Evolutionary conservation across 1,140 invertebrate genomes (phyloP).

Genomic region (Melanaphis sacchari): DNA sequence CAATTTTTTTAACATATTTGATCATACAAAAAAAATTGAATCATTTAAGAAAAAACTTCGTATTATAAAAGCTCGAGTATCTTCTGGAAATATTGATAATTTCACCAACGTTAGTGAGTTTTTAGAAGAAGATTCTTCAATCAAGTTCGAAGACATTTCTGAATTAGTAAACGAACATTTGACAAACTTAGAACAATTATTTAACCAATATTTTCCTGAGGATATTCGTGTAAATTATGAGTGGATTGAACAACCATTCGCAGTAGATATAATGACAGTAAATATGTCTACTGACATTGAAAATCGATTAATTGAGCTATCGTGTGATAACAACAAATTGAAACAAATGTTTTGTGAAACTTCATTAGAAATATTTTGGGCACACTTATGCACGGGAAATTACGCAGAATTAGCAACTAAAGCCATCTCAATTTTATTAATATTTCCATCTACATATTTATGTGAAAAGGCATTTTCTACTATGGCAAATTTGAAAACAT

Average conservation of each 20-base stretch:
- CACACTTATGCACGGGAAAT: not conserved
- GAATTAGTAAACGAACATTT: constrained; percentile 25
- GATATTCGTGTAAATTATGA: not conserved
- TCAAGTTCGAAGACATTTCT: not conserved
- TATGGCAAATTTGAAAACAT: constrained; percentile 7
- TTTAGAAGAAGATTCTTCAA: constrained; percentile 11
- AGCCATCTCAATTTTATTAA: constrained; percentile 53
- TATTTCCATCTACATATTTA: constrained; percentile 58
- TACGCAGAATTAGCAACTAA: constrained; percentile 55
- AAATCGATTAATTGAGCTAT: constrained; percentile 18
- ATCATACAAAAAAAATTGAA: constrained; percentile 41
- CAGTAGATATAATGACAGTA: constrained; percentile 6
- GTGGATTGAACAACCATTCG: constrained; percentile 22
- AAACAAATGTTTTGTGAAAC: not conserved
- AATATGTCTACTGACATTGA: constrained; percentile 10
- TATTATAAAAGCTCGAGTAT: constrained; percentile 9
- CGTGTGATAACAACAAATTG: not conserved
- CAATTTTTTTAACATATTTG: constrained; percentile 58
- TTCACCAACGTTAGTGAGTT: not conserved
- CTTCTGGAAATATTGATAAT: not conserved
- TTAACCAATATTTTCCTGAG: constrained; percentile 5
- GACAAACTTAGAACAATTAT: not conserved
- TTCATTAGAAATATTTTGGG: constrained; percentile 12
- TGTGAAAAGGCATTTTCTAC: constrained; percentile 58
- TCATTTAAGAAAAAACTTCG: constrained; percentile 5